Evolutionary conservation across 2,888 invertebrate genomes (phyloP).

Genomic region (Heliconius charithonia): DNA sequence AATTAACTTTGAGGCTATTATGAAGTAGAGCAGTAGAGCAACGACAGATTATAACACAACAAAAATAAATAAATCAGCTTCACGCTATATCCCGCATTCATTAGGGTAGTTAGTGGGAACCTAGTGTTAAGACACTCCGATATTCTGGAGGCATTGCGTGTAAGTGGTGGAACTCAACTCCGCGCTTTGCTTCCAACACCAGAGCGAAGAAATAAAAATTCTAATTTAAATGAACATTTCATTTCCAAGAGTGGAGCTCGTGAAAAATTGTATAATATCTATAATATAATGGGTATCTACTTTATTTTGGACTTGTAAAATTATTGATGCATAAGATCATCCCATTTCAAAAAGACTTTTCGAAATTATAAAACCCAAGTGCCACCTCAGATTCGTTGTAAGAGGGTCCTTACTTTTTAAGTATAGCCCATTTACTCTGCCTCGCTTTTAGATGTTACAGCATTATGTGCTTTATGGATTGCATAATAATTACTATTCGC

Average conservation of each 20-base stretch:
- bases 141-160: not conserved
- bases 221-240: no score
- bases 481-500: constrained; percentile 32
- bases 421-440: constrained; percentile 41
- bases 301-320: constrained; percentile 6
- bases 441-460: constrained; percentile 37
- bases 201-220: not conserved
- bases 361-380: constrained; percentile 47
- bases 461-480: constrained; percentile 29
- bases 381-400: constrained; percentile 46
- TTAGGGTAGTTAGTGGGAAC: not conserved
- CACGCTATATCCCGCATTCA: not conserved
- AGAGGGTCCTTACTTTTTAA: constrained; percentile 42
- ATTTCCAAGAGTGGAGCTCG: not conserved
- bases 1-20: no score
- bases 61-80: not conserved
- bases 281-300: not conserved
- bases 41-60: no score
- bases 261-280: not conserved
- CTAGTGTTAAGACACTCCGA: not conserved
- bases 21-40: no score
- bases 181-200: not conserved
- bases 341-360: constrained; percentile 46
- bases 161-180: not conserved
- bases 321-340: constrained; percentile 40